These are phyloP conservation scores for Norana najaformis DNA, from an alignment of 2,888 invertebrate genomes.

Conservation along the genomic window DNA sequence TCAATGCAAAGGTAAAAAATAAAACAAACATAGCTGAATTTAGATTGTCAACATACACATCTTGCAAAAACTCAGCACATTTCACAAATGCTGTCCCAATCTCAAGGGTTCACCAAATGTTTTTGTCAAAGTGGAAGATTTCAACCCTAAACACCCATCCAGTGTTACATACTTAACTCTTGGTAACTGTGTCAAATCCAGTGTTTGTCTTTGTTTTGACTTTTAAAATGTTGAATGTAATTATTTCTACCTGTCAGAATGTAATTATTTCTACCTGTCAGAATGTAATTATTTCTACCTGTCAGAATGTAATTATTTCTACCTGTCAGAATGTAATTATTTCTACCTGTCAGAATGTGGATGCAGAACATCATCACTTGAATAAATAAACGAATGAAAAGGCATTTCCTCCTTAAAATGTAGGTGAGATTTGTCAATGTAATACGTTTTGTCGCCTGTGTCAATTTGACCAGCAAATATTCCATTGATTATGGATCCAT, in stretches of 20 bases:
- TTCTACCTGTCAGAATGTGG: neutral
- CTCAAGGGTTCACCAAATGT: no score
- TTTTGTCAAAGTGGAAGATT: no score
- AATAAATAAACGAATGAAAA: slow-evolving; percentile 82
- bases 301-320: neutral
- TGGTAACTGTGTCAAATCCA: no score
- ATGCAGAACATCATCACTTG: neutral
- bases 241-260: neutral
- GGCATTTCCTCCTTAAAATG: slow-evolving; percentile 73
- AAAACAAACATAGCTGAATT: no score
- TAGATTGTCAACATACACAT: no score
- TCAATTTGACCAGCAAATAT: slow-evolving; percentile 93
- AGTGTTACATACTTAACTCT: no score
- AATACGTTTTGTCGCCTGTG: slow-evolving; percentile 74
- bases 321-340: neutral
- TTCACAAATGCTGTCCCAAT: no score
- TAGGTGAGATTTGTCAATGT: slow-evolving; percentile 88
- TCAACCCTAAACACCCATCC: no score
- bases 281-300: neutral
- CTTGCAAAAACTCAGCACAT: no score
- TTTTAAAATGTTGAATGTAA: no score
- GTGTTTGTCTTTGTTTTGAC: no score
- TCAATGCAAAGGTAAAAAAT: no score
- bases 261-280: neutral
- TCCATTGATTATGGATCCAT: slow-evolving; percentile 90